Conservation (phyloP, 2,797 vertebrate species). For the Coregonus suidteri region DNA sequence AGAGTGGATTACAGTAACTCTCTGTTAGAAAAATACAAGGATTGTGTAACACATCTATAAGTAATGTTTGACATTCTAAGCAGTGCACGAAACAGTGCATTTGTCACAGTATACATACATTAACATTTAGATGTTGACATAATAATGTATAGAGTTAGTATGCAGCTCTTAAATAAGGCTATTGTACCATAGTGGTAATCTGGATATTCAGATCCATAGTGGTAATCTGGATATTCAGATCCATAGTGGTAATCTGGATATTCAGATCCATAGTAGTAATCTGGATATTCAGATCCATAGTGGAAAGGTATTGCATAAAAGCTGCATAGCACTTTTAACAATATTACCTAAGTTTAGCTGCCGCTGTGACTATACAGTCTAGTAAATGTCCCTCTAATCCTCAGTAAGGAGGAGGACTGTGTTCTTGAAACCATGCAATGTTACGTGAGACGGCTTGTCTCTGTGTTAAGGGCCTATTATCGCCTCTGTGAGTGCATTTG, state of each 20-base stretch:
- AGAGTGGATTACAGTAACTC: neutral
- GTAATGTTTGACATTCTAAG: neutral
- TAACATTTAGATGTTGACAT: neutral
- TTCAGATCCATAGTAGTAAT: too few relatives aligned
- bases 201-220: too few relatives aligned
- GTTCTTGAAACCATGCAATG: slow-evolving; percentile 10
- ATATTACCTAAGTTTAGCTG: neutral
- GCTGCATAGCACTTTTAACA: neutral
- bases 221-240: too few relatives aligned
- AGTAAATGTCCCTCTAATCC: slow-evolving; percentile 16
- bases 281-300: too few relatives aligned
- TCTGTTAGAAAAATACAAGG: neutral
- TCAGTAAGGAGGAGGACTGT: slow-evolving; percentile 29
- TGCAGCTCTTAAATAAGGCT: neutral
- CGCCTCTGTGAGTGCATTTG: slow-evolving; percentile 7
- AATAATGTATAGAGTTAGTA: neutral
- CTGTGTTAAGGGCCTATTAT: slow-evolving; percentile 15
- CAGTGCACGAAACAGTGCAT: neutral
- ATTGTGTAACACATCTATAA: neutral
- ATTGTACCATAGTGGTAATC: neutral
- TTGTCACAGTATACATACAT: neutral
- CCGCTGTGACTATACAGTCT: neutral
- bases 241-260: too few relatives aligned
- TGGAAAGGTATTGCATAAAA: neutral
- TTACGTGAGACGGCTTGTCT: neutral